Conservation (phyloP, 2,113 vertebrate species). For the Vulpes vulpes region DNA sequence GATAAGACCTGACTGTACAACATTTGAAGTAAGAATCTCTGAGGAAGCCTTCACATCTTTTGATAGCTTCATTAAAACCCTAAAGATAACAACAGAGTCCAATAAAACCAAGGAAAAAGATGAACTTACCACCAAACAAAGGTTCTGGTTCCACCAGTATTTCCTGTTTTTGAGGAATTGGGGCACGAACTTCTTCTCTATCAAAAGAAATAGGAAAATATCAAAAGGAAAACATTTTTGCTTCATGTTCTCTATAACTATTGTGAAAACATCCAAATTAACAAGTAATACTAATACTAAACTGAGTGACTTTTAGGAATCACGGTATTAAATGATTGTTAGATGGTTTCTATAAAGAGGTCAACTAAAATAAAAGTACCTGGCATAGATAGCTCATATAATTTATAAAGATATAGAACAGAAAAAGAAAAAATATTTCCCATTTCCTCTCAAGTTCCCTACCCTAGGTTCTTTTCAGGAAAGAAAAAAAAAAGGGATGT, state of each 20-base stretch:
- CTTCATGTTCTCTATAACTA: slow-evolving; percentile 20
- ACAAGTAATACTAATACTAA: slow-evolving; percentile 42
- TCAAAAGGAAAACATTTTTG: slow-evolving; percentile 52
- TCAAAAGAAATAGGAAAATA: slow-evolving; percentile 21
- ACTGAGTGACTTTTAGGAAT: slow-evolving; percentile 34
- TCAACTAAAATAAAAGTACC: slow-evolving; percentile 14
- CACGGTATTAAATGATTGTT: not conserved
- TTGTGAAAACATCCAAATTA: slow-evolving; percentile 44
- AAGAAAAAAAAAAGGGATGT: not conserved
- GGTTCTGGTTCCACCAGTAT: slow-evolving; percentile 99
- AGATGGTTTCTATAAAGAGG: slow-evolving; percentile 25
- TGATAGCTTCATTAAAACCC: slow-evolving; percentile 42
- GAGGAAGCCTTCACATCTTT: not conserved
- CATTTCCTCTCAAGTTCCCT: not conserved
- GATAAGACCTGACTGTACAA: not conserved
- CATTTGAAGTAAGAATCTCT: not conserved
- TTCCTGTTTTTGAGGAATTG: slow-evolving; percentile 99
- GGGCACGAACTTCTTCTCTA: slow-evolving; percentile 98
- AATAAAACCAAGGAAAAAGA: slow-evolving; percentile 38
- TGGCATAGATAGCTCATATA: not conserved
- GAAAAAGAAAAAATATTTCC: not conserved
- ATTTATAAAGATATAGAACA: slow-evolving; percentile 23
- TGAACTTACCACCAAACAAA: slow-evolving; percentile 95
- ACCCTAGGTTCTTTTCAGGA: not conserved
- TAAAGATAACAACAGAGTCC: slow-evolving; percentile 5